Percentiles rank a stretch among this genome's conserved stretches.
These are phyloP conservation scores for Opisthocomus hoazin DNA, from an alignment of 2,113 vertebrate species.

Conservation along the genomic window DNA sequence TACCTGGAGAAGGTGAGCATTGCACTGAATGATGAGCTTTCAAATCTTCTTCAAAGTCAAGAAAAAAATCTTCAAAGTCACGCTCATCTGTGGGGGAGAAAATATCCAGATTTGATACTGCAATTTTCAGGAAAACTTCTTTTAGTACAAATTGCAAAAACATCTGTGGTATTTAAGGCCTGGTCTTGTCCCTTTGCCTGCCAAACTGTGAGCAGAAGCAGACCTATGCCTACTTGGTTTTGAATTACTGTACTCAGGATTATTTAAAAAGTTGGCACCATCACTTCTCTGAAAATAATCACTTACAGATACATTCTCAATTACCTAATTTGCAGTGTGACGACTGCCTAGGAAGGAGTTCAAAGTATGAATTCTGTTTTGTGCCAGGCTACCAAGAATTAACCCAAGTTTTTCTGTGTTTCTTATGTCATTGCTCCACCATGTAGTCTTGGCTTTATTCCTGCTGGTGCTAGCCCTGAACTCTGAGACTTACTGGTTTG, in stretches of 20 bases:
- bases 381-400: background rate
- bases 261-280: background rate
- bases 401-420: background rate
- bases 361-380: background rate
- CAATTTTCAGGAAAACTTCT: background rate
- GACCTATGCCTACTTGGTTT: background rate
- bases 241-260: background rate
- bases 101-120: background rate
- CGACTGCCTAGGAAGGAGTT: background rate
- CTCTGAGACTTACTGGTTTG: background rate
- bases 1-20: conserved; percentile 90
- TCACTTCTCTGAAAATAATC: background rate
- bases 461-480: background rate
- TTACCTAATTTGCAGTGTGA: background rate
- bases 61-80: conserved; percentile 85
- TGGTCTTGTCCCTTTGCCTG: background rate
- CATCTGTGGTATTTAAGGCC: background rate
- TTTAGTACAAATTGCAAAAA: background rate
- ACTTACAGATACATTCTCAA: background rate
- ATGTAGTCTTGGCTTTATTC: background rate
- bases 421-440: background rate
- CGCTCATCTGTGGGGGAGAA: conserved; percentile 75
- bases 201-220: background rate
- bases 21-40: conserved; percentile 84
- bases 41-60: conserved; percentile 87